Base-by-base conservation (phyloP, 1,140 invertebrate species). In the Cotesia vestalis region DNA sequence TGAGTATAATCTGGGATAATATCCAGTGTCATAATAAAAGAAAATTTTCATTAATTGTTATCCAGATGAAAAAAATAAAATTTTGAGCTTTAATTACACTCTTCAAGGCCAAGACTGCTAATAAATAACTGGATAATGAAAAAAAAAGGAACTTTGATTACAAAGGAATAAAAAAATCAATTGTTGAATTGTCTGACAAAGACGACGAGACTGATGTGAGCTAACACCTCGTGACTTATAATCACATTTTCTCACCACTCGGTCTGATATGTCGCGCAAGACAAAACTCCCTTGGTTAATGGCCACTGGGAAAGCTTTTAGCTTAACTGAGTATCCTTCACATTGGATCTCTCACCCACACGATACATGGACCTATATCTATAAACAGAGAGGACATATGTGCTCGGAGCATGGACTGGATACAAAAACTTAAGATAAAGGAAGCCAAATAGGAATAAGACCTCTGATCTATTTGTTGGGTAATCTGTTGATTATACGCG, bases 401-500 rank as follows among this genome's bases (percentile, higher is more conserved):
- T 51, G 8, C 27, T 11, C 17, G 27, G 11, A 40, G 52, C 8
- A 35, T 66, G n/a, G 27, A n/a, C 11, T 57, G 35, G 36, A 35
- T 34, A 35, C 60, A 72, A 35, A 59, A 59, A 20, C 3, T 46
- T 9, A 17, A 59, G 57, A 59, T 27, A 59, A 20, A 59, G 20
- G n/a, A 55, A n/a, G 17, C 20, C 14, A 59, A 59, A 20, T 20
- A 20, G 57, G 57, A 27, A 46, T 62, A 40, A 57, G 46, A 61
- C 57, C 60, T 69, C 83, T 85, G 83, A 85, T 87, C 85, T 83
- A 86, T 87, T 85, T 81, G 77, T 79, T 79, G 82, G 79, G 81
- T 87, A 86, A 86, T 86, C 83, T 85, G 79, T 85, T 87, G 85
- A 87, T 86, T 87, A 86, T 86, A 86, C 86, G 81, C 79, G 79